Evolutionary conservation across 2,888 invertebrate genomes (phyloP), one percentile per base, ranked within the genome.

Genomic region (Agelastica alni): DNA sequence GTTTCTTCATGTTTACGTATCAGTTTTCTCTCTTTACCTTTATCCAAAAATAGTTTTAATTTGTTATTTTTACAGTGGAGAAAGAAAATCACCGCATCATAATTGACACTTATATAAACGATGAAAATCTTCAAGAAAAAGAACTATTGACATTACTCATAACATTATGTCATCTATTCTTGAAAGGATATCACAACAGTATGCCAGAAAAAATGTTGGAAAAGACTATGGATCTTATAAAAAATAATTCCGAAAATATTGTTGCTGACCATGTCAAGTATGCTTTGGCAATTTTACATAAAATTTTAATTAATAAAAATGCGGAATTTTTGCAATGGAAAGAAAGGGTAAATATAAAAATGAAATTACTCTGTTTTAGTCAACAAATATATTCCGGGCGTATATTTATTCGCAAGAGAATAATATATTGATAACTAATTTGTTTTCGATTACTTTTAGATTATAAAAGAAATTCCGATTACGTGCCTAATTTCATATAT

Each of bases 101-200:
- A 10, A 53, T 69, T 3, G 56, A 61, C 1, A 32, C 54, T 13
- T 70, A 61, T 34, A 53, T 62, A 6, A 55, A 58, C 3, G 53
- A 53, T n/a, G 36, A 56, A 6, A 18, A 20, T 28, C 51, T 62
- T n/a, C 20, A 51, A 31, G 46, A 46, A 7, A 58, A 60, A 1
- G 57, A 64, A 54, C 57, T 62, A 41, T 36, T 59, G 2, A 58
- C 61, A n/a, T 37, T 67, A 6, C 45, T 66, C 2, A 56, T 56
- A 28, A 71, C 70, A 2, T 61, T 75, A 5, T 62, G 72, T 1
- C 71, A 74, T 53, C 56, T 75, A 22, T 64, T 75, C 28, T 66
- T 67, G 59, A 67, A 68, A 58, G 66, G 63, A 6, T 63, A 60
- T 42, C 61, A 72, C 3, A 51, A 60, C 0, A 65, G 64, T 34